These are phyloP conservation scores for Donacobius atricapilla DNA, from an alignment of 2,113 vertebrate genomes.

Conservation along the genomic window DNA sequence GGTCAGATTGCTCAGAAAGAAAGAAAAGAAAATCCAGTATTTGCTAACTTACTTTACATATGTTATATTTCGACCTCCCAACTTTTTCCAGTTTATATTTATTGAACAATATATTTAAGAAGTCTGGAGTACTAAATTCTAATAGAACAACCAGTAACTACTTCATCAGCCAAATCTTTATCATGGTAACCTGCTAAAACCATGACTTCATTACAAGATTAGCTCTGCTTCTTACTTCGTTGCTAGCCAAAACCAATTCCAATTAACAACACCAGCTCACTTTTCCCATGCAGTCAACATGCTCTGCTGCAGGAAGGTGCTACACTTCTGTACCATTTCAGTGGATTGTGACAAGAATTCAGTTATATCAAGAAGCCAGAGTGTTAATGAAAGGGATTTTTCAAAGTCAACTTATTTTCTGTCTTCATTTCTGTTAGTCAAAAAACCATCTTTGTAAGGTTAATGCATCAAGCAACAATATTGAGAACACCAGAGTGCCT, in stretches of 20 bases:
- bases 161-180: not conserved
- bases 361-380: not conserved
- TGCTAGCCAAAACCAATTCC: not conserved
- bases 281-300: not conserved
- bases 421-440: not conserved
- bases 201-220: not conserved
- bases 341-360: not conserved
- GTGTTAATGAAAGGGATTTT: not conserved
- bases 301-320: not conserved
- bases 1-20: not conserved
- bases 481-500: not conserved
- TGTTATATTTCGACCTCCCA: not conserved
- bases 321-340: not conserved
- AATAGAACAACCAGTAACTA: not conserved
- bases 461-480: not conserved
- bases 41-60: not conserved
- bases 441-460: not conserved
- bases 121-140: not conserved
- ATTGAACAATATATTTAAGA: not conserved
- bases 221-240: not conserved
- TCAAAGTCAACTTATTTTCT: not conserved
- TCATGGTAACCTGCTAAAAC: not conserved
- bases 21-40: not conserved
- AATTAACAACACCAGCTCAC: not conserved
- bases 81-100: not conserved